Evolutionary conservation across 2,113 vertebrate species (phyloP).

Genomic region (Notarius lentiginosus): DNA sequence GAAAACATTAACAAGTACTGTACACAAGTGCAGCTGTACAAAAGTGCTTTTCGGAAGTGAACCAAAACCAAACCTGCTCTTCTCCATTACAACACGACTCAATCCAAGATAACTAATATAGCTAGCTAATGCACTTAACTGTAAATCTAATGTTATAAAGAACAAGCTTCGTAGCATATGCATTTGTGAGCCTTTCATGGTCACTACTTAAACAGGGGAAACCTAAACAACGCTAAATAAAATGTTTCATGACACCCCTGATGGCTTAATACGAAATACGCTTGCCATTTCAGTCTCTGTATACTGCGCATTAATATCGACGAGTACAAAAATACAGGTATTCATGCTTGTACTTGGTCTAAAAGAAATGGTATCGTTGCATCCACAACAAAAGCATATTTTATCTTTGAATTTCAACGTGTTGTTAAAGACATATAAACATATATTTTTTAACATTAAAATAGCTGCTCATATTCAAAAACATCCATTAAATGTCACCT

Average conservation of each 20-base stretch:
- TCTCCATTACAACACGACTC: neutral
- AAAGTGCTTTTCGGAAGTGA: neutral
- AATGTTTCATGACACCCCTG: neutral
- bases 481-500: neutral
- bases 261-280: neutral
- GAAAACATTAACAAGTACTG: neutral
- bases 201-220: neutral
- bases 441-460: neutral
- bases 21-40: neutral
- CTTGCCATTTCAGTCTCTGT: neutral
- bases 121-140: neutral
- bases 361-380: neutral
- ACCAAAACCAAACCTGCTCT: neutral
- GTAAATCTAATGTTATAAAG: neutral
- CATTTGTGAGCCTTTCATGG: neutral
- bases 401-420: neutral
- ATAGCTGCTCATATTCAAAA: neutral
- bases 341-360: neutral
- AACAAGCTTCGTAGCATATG: neutral
- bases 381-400: neutral
- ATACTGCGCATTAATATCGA: neutral
- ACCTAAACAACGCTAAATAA: neutral
- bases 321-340: neutral
- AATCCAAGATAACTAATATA: neutral
- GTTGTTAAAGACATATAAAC: neutral